Percentiles rank a stretch among this genome's conserved stretches.
Conservation (phyloP, 2,113 vertebrate species). For the Axis porcinus region DNA sequence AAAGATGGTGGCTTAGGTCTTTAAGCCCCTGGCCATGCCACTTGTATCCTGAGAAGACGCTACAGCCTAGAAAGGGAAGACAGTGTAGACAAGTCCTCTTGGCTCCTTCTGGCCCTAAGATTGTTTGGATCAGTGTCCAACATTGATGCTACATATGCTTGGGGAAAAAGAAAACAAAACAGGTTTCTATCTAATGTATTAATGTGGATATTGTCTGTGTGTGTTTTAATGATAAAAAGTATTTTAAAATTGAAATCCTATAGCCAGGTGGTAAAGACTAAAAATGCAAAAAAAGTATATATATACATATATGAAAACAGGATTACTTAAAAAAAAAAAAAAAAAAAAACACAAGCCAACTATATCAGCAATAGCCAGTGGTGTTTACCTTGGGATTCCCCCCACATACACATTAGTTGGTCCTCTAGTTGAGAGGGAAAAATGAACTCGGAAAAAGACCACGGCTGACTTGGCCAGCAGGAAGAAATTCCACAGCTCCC, state of each 20-base stretch:
- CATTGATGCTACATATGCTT: background rate
- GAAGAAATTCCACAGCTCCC: background rate
- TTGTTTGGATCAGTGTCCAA: background rate
- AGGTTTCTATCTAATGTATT: background rate
- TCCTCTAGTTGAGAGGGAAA: background rate
- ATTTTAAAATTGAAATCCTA: slow-evolving; percentile 26
- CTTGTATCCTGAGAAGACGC: background rate
- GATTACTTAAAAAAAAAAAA: background rate
- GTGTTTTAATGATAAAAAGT: background rate
- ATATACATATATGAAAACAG: background rate
- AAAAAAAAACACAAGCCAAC: background rate
- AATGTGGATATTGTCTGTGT: background rate
- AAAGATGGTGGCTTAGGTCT: background rate
- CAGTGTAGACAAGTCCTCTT: background rate
- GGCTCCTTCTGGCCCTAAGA: background rate
- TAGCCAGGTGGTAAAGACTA: background rate
- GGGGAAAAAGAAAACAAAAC: background rate
- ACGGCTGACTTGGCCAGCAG: background rate
- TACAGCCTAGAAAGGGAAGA: background rate
- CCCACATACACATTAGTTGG: background rate
- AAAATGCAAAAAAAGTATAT: background rate
- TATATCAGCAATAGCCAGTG: background rate
- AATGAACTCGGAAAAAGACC: background rate
- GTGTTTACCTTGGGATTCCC: background rate
- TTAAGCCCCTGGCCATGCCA: background rate